Evolutionary conservation across 2,113 vertebrate genomes (phyloP).

Genomic region (Nymphicus hollandicus): DNA sequence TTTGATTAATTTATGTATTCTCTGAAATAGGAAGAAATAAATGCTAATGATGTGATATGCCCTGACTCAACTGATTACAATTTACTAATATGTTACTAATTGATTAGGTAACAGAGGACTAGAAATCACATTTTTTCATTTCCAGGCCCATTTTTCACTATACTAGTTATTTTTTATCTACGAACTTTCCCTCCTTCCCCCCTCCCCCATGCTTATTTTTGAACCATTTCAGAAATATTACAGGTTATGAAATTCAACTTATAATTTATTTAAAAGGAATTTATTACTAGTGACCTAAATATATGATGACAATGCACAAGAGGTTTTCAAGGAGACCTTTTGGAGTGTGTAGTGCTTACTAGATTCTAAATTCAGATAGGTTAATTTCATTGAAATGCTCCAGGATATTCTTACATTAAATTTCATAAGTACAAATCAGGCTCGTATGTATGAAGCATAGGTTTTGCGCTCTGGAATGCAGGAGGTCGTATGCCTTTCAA

Average conservation of each 20-base stretch:
- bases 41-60: neutral
- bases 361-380: neutral
- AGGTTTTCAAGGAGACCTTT: neutral
- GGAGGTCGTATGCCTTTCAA: neutral
- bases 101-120: neutral
- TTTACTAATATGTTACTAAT: neutral
- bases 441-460: neutral
- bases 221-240: neutral
- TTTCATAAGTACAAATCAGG: neutral
- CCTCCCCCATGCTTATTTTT: neutral
- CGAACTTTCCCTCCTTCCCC: neutral
- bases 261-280: neutral
- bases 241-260: neutral
- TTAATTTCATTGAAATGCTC: neutral
- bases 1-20: neutral
- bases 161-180: neutral
- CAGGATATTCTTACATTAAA: neutral
- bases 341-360: neutral
- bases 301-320: neutral
- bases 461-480: neutral
- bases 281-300: slow-evolving; percentile 19
- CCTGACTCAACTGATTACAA: neutral
- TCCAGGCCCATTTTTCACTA: neutral
- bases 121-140: neutral
- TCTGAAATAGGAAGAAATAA: neutral